Base-by-base conservation (phyloP, 2,888 invertebrate species). In the Papilio protenor region DNA sequence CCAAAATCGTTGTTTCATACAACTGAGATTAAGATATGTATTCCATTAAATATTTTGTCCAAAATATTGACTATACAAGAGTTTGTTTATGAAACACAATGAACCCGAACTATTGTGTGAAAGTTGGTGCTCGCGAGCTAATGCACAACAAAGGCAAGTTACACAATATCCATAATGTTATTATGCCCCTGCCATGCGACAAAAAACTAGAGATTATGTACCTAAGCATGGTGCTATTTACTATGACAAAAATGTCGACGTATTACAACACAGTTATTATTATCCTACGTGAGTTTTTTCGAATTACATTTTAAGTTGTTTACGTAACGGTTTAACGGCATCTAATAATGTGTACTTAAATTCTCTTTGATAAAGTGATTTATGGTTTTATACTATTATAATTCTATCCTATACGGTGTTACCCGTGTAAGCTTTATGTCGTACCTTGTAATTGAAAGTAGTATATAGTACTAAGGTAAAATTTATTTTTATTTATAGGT, bases 11-110 rank as follows among this genome's bases (percentile, higher is more conserved):
- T 1, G 16, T 14, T 21, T 66, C 33, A 70, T 47, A n/a, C 10
- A 55, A 14, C 8, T 55, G 55, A 55, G 1, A 74, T 61, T 57
- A 40, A 27, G 21, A 47, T 16, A 69, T 14, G 40, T 49, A 57
- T 45, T n/a, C 23, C 66, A 57, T 78, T 79, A 69, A 81, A 79
- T 82, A 82, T 81, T 80, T 86, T 85, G 23, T 49, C 57, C 27
- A 76, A 78, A 88, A 86, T 88, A 88, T 86, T 89, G 90, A 91
- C 90, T 88, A 88, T 87, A 81, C 92, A 91, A 91, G 91, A 91
- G 87, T 90, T 89, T 90, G 88, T 91, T 92, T 89, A 90, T 86
- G 83, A 83, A 78, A 82, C 87, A 91, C 90, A 92, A 92, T 88
- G 81, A 89, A 81, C 79, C 81, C 83, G 84, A 83, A 83, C 84